Evolutionary conservation across 1,140 invertebrate genomes (phyloP), one percentile per base, ranked within the genome.

Genomic region (Plutomurus gul): DNA sequence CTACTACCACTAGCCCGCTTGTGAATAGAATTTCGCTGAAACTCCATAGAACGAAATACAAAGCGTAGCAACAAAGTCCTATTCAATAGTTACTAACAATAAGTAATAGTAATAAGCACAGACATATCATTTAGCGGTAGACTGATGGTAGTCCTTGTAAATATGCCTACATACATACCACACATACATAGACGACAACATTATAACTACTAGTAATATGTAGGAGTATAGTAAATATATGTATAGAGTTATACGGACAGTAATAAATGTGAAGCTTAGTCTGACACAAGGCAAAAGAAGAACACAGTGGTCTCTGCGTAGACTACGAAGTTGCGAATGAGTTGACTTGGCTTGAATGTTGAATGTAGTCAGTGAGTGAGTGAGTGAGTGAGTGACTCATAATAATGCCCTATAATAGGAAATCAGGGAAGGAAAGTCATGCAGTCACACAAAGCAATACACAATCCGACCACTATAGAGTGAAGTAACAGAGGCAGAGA

Each of bases 351-450:
- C n/a, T 18, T 49, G 46, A 49, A 22, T 20, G 25, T 13, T 11
- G 27, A 4, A 30, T 43, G 51, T 33, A 33, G 56, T 27, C 13
- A 1, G 22, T 18, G 2, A 3, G 56, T 56, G 25, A 30, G 27
- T n/a, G 47, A 47, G 43, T 4, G n/a, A 13, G 56, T 16, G 51
- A 65, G 56, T 65, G 56, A 65, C 30, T 65, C 56, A 65, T 65
- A 65, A 65, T 65, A 33, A 65, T 56, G 25, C 56, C 27, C 16
- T 30, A 65, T 30, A 65, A 65, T 65, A 36, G 30, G 56, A 65
- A 65, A 65, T 65, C 56, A 65, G 56, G 27, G 56, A 65, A 65
- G 56, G 56, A 65, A 65, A 65, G 56, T 65, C 56, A 65, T 51
- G 47, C 30, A 65, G 25, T 33, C 27, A 65, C 56, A 65, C 56